A percentile compares a stretch with the other conserved stretches of the same genome.
phyloP scores from a whole-genome alignment of 1,140 invertebrate genomes.

The Zaprionus kolodkinae region DNA sequence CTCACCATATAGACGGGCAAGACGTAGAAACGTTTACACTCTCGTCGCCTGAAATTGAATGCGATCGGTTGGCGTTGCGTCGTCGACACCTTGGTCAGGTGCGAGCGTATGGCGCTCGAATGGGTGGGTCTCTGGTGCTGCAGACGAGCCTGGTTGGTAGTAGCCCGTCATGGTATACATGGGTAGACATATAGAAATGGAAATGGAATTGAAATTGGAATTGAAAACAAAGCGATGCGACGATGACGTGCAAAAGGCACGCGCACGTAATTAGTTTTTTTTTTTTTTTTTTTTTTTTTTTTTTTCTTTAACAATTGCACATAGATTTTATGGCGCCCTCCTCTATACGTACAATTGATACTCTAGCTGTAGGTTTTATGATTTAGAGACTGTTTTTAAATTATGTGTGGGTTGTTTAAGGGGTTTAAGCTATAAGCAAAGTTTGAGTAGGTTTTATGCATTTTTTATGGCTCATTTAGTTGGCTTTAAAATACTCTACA shows the following conservation, averaged over 20 bases:
- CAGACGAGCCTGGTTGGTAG: conserved; percentile 29
- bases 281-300: conserved; percentile 10
- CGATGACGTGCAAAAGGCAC: conserved; percentile 43
- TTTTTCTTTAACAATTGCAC: conserved; percentile 53
- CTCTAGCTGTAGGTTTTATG: background rate
- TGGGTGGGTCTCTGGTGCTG: conserved; percentile 62
- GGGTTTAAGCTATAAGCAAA: background rate
- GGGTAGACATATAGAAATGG: no score
- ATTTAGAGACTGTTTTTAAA: background rate
- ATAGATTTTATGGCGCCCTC: conserved; percentile 16
- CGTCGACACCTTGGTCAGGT: conserved; percentile 74
- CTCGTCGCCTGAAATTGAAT: conserved; percentile 70
- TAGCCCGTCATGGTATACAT: background rate
- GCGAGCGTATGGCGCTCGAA: conserved; percentile 71
- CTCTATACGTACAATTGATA: background rate
- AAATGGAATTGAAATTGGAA: conserved; percentile 22
- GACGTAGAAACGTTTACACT: conserved; percentile 73
- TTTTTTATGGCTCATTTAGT: no score
- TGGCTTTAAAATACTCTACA: no score
- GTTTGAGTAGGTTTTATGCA: no score
- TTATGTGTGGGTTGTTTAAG: background rate
- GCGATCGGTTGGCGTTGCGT: conserved; percentile 69
- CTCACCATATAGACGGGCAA: conserved; percentile 75
- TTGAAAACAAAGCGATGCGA: conserved; percentile 19
- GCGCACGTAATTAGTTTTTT: conserved; percentile 58